Percentiles rank a stretch among this genome's conserved stretches.
These are phyloP conservation scores for Myzus persicae DNA, from an alignment of 1,140 invertebrate species.

Conservation along the genomic window DNA sequence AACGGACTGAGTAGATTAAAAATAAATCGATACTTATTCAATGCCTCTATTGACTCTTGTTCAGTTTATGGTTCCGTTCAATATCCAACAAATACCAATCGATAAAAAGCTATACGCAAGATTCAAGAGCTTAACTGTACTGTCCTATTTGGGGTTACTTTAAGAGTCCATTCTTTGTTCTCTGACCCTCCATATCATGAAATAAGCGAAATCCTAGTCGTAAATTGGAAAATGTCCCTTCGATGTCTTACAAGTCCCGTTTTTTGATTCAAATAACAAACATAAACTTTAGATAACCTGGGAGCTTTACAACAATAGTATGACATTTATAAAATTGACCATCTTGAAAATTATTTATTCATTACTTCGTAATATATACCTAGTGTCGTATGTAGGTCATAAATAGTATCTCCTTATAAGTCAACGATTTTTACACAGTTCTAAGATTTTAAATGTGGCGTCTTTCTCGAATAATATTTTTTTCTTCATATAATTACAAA, in stretches of 20 bases:
- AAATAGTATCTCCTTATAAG: not conserved
- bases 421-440: not conserved
- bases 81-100: constrained; percentile 3
- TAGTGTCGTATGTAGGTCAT: no score
- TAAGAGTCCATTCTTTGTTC: constrained; percentile 38
- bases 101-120: constrained; percentile 43
- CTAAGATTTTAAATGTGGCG: not conserved
- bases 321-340: not conserved
- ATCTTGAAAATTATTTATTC: not conserved
- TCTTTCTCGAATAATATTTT: not conserved
- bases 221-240: constrained; percentile 31
- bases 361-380: not conserved
- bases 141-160: constrained; percentile 22
- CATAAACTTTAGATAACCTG: not conserved
- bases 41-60: not conserved
- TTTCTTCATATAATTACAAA: not conserved
- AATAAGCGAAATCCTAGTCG: constrained; percentile 28
- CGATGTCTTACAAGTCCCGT: not conserved
- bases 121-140: constrained; percentile 24
- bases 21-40: not conserved
- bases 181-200: not conserved
- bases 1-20: not conserved
- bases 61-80: not conserved
- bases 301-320: not conserved
- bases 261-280: not conserved